These are phyloP conservation scores for Nasonia giraulti DNA, from an alignment of 1,140 invertebrate genomes.

Conservation along the genomic window DNA sequence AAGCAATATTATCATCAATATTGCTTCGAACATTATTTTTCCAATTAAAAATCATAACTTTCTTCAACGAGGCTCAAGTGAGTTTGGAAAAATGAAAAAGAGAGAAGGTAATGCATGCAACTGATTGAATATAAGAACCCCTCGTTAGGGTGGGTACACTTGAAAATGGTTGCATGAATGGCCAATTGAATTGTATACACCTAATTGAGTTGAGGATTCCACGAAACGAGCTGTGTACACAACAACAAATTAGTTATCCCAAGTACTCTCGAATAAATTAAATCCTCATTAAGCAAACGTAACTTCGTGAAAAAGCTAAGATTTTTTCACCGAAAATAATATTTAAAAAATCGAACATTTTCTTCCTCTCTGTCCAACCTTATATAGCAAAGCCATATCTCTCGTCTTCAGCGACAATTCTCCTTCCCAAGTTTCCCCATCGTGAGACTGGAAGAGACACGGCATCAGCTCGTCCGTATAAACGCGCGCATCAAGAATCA, in stretches of 20 bases:
- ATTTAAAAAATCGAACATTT: too few species aligned
- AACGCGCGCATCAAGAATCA: neutral
- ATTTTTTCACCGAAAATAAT: neutral
- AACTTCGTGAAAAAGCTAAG: neutral
- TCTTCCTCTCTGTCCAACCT: too few species aligned
- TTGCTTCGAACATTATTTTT: neutral
- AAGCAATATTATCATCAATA: too few species aligned
- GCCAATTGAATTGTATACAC: conserved; percentile 39
- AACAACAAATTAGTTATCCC: conserved; percentile 35
- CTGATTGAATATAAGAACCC: conserved; percentile 39
- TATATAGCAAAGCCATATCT: too few species aligned
- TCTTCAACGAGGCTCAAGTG: neutral
- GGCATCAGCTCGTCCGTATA: neutral
- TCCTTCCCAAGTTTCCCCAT: too few species aligned
- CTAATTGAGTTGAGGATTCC: conserved; percentile 21
- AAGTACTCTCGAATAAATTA: conserved; percentile 34
- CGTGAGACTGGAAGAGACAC: neutral
- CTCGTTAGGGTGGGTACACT: conserved; percentile 25
- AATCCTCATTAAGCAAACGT: neutral
- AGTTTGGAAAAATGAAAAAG: conserved; percentile 9
- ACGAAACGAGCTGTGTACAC: conserved; percentile 15
- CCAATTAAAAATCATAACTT: neutral
- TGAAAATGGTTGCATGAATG: conserved; percentile 16
- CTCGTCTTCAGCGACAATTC: too few species aligned
- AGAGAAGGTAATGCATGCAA: conserved; percentile 9